phyloP scores from a whole-genome alignment of 2,113 vertebrate species.

The Coreoperca whiteheadi region DNA sequence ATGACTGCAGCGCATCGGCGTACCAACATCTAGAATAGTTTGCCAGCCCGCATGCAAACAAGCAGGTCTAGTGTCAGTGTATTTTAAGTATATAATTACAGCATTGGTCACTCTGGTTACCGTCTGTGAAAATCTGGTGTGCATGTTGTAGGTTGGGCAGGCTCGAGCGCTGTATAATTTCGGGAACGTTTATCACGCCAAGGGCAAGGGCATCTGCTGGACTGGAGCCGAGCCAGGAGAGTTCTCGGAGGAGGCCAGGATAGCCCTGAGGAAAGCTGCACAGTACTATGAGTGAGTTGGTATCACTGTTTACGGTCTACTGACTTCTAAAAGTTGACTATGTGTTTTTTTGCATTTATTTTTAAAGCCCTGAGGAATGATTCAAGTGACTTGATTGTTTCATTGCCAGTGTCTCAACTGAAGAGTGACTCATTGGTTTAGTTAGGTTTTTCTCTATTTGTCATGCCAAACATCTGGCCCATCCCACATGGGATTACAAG shows the following conservation, averaged over 20 bases:
- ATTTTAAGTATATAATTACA: slow-evolving; percentile 82
- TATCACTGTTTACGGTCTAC: not conserved
- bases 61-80: slow-evolving; percentile 68
- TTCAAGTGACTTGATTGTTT: not conserved
- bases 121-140: slow-evolving; percentile 72
- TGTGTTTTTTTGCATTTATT: slow-evolving; percentile 22
- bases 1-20: not conserved
- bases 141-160: slow-evolving; percentile 91
- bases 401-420: not conserved
- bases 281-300: slow-evolving; percentile 95
- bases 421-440: not conserved
- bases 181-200: slow-evolving; percentile 96
- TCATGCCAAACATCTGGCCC: not conserved
- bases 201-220: slow-evolving; percentile 94
- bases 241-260: slow-evolving; percentile 92
- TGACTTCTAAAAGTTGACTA: not conserved
- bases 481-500: not conserved
- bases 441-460: not conserved
- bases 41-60: slow-evolving; percentile 50
- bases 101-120: slow-evolving; percentile 65
- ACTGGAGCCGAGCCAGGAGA: slow-evolving; percentile 91
- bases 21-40: slow-evolving; percentile 63
- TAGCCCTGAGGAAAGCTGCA: slow-evolving; percentile 91
- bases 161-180: slow-evolving; percentile 98
- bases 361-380: not conserved